These are phyloP conservation scores for Cacatua alba DNA, from an alignment of 2,113 vertebrate genomes.

Conservation along the genomic window DNA sequence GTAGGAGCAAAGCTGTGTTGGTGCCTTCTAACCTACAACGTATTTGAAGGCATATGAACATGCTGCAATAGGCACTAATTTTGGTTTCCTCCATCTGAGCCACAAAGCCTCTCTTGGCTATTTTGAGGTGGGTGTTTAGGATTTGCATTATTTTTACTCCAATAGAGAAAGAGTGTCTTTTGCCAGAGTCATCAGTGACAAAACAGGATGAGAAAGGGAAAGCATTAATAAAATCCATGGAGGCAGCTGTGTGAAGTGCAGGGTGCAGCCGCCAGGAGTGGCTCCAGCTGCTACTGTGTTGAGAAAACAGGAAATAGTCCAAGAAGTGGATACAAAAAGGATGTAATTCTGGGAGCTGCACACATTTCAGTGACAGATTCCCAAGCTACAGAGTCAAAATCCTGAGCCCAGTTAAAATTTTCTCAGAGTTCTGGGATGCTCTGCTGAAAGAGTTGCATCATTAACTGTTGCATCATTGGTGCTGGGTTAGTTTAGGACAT, in stretches of 20 bases:
- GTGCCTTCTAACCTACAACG: neutral
- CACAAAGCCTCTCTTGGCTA: neutral
- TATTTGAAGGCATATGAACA: neutral
- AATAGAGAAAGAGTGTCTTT: neutral
- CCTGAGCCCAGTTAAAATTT: neutral
- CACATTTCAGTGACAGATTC: neutral
- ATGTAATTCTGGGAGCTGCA: slow-evolving; percentile 16
- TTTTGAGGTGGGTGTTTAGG: slow-evolving; percentile 21
- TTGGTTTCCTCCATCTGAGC: neutral
- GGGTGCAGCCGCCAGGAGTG: slow-evolving; percentile 31
- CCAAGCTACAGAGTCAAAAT: neutral
- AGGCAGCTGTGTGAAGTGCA: slow-evolving; percentile 57
- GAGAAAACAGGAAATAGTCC: slow-evolving; percentile 52
- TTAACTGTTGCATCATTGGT: neutral
- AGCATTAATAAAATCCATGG: slow-evolving; percentile 43
- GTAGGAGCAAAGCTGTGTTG: neutral
- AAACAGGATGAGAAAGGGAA: slow-evolving; percentile 58
- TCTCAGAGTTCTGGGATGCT: neutral
- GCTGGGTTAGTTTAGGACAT: neutral
- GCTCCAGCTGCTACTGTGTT: slow-evolving; percentile 60
- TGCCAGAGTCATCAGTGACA: slow-evolving; percentile 53
- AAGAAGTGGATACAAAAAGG: slow-evolving; percentile 13
- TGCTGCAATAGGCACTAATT: neutral
- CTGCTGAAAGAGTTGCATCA: neutral
- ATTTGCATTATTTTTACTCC: slow-evolving; percentile 24